Evolutionary conservation across 2,888 invertebrate genomes (phyloP), one percentile per base, ranked within the genome.

Genomic region (Platynereis dumerilii): DNA sequence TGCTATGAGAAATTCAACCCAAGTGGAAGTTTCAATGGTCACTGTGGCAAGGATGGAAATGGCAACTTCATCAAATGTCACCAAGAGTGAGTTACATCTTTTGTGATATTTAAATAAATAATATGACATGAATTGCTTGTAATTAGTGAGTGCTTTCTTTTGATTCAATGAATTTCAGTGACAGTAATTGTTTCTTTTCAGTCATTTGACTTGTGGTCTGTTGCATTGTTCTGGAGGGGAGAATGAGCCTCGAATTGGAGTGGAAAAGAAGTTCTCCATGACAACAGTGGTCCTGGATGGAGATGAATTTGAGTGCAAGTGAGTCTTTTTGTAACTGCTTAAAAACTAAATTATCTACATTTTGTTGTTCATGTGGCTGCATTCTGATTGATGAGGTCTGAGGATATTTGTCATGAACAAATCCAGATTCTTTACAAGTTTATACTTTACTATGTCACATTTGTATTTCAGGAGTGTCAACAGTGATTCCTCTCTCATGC

Each of bases 1-100:
- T 98, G 97, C 86, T 97, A 92, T 85, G 93, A 94, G 70, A 92
- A 94, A 85, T 96, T 95, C 86, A 98, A 98, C 85, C 91, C 93
- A 0, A 94, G 96, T 80, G 98, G 98, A 15, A 92, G 93, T 57
- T 92, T 93, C 74, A 95, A 92, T 75, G 98, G 98, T 0, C 96
- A 98, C 84, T 98, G 98, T 83, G 98, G 98, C 53, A 90, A 90
- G 53, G 78, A 81, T 55, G 69, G 71, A 15, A 70, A 65, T 10
- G 79, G 77, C 29, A 74, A 74, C n/a, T 80, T 74, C 69, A 87
- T 93, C 76, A 96, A 94, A 85, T 96, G 96, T 84, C 90, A 92
- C 66, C 87, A 88, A 78, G 91, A 91, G 93, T 93, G 85, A 89
- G 92, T 74, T 10, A 24, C 26, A 28, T 12, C n/a, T 20, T n/a